Conservation (phyloP, 2,113 vertebrate genomes). For the Mixornis gularis region DNA sequence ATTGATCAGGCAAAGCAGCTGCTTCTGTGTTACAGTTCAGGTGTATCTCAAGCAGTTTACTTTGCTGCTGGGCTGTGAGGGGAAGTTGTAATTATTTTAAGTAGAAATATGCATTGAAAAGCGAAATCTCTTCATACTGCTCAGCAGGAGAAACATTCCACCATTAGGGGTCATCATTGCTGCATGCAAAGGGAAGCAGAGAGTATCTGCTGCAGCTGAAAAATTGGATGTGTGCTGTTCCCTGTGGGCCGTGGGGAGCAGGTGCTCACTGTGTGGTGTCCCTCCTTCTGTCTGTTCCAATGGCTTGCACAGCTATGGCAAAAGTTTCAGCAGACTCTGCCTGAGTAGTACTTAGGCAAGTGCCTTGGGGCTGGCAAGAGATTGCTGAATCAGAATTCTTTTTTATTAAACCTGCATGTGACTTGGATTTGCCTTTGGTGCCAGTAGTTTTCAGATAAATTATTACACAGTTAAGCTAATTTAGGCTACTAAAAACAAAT, state of each 20-base stretch:
- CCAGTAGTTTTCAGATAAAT: neutral
- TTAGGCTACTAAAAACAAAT: neutral
- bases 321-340: neutral
- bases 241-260: neutral
- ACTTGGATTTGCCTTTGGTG: neutral
- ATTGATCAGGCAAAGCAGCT: neutral
- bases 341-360: neutral
- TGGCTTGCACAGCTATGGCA: neutral
- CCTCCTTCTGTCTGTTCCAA: neutral
- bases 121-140: neutral
- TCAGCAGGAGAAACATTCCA: neutral
- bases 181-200: neutral
- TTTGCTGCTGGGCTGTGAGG: neutral
- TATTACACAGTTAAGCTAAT: neutral
- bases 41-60: neutral
- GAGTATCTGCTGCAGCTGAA: neutral
- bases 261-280: neutral
- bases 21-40: neutral
- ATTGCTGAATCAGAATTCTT: neutral
- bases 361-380: neutral
- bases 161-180: constrained; percentile 53
- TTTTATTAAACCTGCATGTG: neutral
- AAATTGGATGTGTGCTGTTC: neutral
- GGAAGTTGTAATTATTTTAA: neutral
- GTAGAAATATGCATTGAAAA: neutral